Evolutionary conservation across 2,888 invertebrate genomes (phyloP), one percentile per base, ranked within the genome.

Genomic region (Luffia ferchaultella): DNA sequence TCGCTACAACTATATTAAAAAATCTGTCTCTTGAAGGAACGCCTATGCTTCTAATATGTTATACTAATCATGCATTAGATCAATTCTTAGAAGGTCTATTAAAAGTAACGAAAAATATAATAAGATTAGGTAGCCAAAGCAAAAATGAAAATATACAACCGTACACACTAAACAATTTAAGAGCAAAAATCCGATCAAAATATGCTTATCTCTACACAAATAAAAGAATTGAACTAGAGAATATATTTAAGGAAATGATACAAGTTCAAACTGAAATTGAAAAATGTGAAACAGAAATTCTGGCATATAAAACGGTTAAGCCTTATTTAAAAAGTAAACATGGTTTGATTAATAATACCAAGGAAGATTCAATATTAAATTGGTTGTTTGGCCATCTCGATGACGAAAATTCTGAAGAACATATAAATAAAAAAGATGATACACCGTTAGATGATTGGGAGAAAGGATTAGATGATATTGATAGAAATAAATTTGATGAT

Each of bases 21-120:
- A 93, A 92, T 64, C 57, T 79, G 12, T 77, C 82, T 7, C 63
- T 84, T n/a, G 79, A 82, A 56, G 75, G 75, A n/a, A 74, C 76
- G 1, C 91, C 92, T 1, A 90, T 95, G 67, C 73, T 95, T 9
- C 79, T 95, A 0, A 88, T 95, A 17, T 93, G 93, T 61, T 93
- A 89, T 66, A 95, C 94, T 5, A 95, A 96, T 76, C 93, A 94
- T 66, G 94, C 95, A 2, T 73, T 96, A 44, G 95, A 95, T 75
- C 93, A 95, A 65, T 95, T 95, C 66, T 70, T 95, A 40, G 89
- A 92, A 65, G 91, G 90, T 7, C 75, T 92, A 9, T 62, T 89
- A 0, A 61, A 69, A 19, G 72, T 86, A 1, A 90, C 90, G 0
- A 62, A 82, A 0, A 82, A 82, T 52, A 82, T 93, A 52, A 76